Evolutionary conservation across 2,113 vertebrate species (phyloP).

Genomic region (Rutilus rutilus): DNA sequence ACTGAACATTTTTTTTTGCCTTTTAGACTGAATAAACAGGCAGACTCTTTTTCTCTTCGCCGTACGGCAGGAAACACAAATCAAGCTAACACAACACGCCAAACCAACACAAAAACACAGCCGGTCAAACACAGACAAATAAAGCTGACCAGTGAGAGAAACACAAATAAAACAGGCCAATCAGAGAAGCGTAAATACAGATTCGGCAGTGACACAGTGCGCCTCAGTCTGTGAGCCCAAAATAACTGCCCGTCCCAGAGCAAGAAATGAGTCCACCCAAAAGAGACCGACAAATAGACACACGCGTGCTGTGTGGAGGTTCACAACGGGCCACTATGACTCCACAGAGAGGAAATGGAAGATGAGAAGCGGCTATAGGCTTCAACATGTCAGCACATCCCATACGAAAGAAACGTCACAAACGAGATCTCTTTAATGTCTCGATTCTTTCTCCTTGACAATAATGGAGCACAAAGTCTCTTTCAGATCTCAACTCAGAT

Average conservation of each 20-base stretch:
- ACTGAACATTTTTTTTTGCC: no score
- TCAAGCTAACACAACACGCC: conserved; percentile 21
- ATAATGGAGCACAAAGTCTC: background rate
- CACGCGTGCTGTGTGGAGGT: conserved; percentile 7
- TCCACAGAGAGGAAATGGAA: background rate
- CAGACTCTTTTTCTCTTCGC: background rate
- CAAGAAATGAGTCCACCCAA: conserved; percentile 35
- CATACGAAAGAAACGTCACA: background rate
- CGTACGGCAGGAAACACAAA: background rate
- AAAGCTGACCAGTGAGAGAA: conserved; percentile 33
- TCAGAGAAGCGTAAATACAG: conserved; percentile 38
- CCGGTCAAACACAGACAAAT: conserved; percentile 29
- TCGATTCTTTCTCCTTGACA: background rate
- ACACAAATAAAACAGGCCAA: conserved; percentile 44
- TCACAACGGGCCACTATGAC: conserved; percentile 41
- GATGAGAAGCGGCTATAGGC: background rate
- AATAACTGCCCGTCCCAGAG: conserved; percentile 20
- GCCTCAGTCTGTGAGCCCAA: conserved; percentile 35
- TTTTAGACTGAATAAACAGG: background rate
- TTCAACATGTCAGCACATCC: background rate
- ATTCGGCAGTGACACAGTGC: conserved; percentile 23
- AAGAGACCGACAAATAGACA: conserved; percentile 14
- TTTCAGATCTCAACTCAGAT: background rate
- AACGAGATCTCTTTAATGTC: background rate
- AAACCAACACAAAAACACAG: conserved; percentile 34